Conservation (phyloP, 1,140 invertebrate species). For the Nebria ingens region DNA sequence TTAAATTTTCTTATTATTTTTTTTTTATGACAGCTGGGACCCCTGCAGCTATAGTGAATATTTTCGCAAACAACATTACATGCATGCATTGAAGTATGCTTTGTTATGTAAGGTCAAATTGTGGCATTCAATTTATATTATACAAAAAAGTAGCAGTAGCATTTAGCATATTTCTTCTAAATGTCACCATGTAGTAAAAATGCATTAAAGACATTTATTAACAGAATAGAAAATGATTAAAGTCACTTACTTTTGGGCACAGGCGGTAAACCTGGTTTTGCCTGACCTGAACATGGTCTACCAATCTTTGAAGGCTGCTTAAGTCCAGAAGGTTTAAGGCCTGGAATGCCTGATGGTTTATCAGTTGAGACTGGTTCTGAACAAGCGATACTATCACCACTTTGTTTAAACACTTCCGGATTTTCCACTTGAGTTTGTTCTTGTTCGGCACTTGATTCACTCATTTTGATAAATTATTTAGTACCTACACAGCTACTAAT, state of each 20-base stretch:
- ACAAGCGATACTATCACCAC: constrained; percentile 11
- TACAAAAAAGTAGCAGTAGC: too few relatives aligned
- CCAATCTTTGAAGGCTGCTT: constrained; percentile 51
- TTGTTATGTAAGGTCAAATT: too few relatives aligned
- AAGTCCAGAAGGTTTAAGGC: constrained; percentile 42
- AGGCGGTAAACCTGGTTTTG: constrained; percentile 46
- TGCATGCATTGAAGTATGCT: too few relatives aligned
- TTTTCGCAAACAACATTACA: too few relatives aligned
- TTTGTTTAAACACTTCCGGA: background rate
- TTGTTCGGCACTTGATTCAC: background rate
- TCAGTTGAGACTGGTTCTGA: background rate
- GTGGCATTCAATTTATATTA: too few relatives aligned
- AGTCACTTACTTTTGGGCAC: constrained; percentile 40
- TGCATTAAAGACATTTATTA: too few relatives aligned
- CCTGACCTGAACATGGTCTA: constrained; percentile 42
- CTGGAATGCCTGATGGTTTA: constrained; percentile 12
- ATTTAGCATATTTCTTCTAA: too few relatives aligned
- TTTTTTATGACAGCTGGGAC: too few relatives aligned
- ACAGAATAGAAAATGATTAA: background rate
- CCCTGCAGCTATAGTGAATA: too few relatives aligned
- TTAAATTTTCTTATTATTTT: too few relatives aligned
- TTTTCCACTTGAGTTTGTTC: background rate
- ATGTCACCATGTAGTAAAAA: too few relatives aligned
- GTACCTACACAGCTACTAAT: too few relatives aligned
- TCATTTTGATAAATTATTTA: background rate